Base-by-base conservation (phyloP, 1,140 invertebrate species). In the Brachionus calyciflorus region DNA sequence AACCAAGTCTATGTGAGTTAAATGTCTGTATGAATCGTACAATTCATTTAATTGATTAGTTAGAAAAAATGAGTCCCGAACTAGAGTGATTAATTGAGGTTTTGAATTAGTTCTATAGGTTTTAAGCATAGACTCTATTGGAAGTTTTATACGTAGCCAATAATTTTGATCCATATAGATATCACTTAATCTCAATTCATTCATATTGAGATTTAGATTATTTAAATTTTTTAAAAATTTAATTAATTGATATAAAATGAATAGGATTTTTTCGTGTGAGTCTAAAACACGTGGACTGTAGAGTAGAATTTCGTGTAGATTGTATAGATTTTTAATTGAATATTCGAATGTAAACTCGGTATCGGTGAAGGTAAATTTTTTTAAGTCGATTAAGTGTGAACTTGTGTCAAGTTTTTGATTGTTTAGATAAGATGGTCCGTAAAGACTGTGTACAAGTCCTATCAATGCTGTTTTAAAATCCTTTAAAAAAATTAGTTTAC, bases 241-340 rank as follows among this genome's bases (percentile, higher is more conserved):
- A 10, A 76, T 5, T 6, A 76, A 49, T 60, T 76, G 73, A 41
- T 76, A 76, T n/a, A 57, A 14, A 28, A 76, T 44, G 21, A 76
- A 76, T 12, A 76, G 30, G 57, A 55, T 46, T 33, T 55, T 55
- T 57, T 55, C 49, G 37, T 55, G 51, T 49, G 28, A 33, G 41
- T 73, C 69, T 6, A 73, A 14, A n/a, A 17, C 26, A 21, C 21
- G 10, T 40, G 69, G 69, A 73, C 69, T 73, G 69, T 73, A 73
- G n/a, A 73, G 24, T n/a, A 73, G 19, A 33, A 73, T 49, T 6
- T 73, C 69, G 28, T 55, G 46, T 33, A 73, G 46, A 55, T 73
- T 73, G n/a, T 9, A 49, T 26, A 73, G 30, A 28, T 55, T 55
- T 49, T 73, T 73, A 4, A 40, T n/a, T 6, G 30, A 37, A 30